These are phyloP conservation scores for Mobula hypostoma DNA, from an alignment of 2,113 vertebrate genomes.

Conservation along the genomic window DNA sequence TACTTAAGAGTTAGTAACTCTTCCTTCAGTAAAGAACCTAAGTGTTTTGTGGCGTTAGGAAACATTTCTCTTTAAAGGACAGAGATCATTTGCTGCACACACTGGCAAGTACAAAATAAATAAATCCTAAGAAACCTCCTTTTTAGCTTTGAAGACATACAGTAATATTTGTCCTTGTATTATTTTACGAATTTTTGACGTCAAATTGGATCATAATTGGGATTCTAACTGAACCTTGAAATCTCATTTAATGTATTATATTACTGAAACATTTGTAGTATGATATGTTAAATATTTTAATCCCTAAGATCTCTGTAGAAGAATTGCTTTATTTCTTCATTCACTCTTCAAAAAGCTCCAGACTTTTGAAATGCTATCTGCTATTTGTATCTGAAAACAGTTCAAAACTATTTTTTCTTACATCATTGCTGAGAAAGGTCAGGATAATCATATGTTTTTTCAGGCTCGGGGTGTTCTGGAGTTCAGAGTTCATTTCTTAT, in stretches of 20 bases:
- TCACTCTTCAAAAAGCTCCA: neutral
- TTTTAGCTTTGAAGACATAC: neutral
- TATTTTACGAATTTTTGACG: too few species aligned
- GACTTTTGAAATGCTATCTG: neutral
- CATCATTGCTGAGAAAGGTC: neutral
- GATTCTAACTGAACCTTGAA: neutral
- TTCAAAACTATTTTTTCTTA: neutral
- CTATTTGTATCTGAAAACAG: neutral
- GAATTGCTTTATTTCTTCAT: slow-evolving; percentile 12
- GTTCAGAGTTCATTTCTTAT: too few species aligned
- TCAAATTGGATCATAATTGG: neutral
- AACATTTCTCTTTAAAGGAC: neutral
- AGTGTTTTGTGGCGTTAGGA: neutral
- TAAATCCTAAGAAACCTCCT: neutral
- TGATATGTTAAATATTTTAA: neutral
- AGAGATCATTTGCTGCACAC: neutral
- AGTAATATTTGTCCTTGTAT: neutral
- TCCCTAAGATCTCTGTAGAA: neutral
- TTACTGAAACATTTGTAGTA: neutral
- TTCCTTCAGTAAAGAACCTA: neutral
- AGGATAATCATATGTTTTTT: too few species aligned
- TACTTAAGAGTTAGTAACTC: too few species aligned
- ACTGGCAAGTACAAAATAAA: neutral
- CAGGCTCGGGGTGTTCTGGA: too few species aligned
- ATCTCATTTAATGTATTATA: neutral